Conservation (phyloP, 2,888 invertebrate species). For the Fabriciana adippe region DNA sequence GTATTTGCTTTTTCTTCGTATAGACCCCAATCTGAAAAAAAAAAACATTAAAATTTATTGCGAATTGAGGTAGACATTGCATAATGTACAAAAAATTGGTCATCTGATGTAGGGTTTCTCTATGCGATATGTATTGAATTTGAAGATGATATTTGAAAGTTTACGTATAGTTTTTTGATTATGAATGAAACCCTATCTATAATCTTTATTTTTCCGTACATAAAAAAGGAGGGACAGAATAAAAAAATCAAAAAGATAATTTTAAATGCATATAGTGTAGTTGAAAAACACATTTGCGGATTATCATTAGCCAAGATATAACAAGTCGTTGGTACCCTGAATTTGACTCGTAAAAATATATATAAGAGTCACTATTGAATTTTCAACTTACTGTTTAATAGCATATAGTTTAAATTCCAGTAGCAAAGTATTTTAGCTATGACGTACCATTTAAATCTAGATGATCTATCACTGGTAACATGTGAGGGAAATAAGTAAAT, state of each 20-base stretch:
- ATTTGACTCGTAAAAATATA: constrained; percentile 34
- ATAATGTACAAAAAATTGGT: no score
- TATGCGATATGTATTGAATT: no score
- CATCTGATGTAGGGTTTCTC: no score
- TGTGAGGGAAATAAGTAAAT: constrained; percentile 21
- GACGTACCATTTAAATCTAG: constrained; percentile 17
- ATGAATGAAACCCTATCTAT: no score
- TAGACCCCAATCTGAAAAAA: no score
- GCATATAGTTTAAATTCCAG: not conserved
- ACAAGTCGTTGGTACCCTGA: constrained; percentile 26
- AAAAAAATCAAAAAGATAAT: not conserved
- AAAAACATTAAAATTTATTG: no score
- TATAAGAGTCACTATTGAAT: not conserved
- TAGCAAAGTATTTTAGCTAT: not conserved
- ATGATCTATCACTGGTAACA: constrained; percentile 30
- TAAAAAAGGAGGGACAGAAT: no score
- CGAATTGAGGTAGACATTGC: no score
- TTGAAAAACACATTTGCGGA: constrained; percentile 4
- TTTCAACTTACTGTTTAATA: not conserved
- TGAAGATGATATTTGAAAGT: no score
- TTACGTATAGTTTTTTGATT: no score
- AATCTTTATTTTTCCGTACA: no score
- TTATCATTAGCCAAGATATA: constrained; percentile 29
- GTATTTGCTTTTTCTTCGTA: no score
- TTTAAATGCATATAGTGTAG: not conserved